Evolutionary conservation across 2,113 vertebrate species (phyloP), one percentile per base, ranked within the genome.

Genomic region (Barnardius zonarius): DNA sequence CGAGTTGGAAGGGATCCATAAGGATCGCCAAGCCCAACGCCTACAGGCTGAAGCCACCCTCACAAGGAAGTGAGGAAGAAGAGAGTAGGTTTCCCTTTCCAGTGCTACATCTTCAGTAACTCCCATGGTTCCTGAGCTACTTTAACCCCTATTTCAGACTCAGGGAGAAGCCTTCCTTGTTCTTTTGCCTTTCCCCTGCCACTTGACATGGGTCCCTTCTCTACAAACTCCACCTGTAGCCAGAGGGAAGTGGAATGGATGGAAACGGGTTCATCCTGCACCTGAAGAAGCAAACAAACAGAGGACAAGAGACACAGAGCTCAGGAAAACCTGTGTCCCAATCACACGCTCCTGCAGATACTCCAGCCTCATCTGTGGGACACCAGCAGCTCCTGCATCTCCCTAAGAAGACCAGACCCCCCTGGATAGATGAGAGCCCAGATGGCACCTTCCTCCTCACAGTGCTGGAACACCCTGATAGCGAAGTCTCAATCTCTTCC

Each of bases 121-220:
- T 28, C 27, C 44, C 0, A 0, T 1, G 5, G 22, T 23, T 61
- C 76, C 62, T 78, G 33, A 68, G 78, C 39, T 54, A 57, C 68
- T 25, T 35, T 41, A 57, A 41, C 28, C 20, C 0, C 0, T 4
- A 20, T 72, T 67, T 73, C 57, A 78, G 33, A 35, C 35, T 22
- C 14, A 4, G 44, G 0, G 1, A 68, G 57, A 37, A 74, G 9
- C 0, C 0, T 28, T 74, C 35, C 63, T 55, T 9, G 13, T 12
- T 49, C 44, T 77, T 84, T 72, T 59, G 35, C 77, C 76, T 80
- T 48, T 16, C 37, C 35, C 63, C 7, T 5, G 33, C 57, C 41
- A 25, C 41, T 35, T 6, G n/a, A 17, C 31, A 31, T 0, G 4
- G 51, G 31, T 16, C 22, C 3, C 5, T 28, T 24, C 54, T 12